phyloP scores from a whole-genome alignment of 2,888 invertebrate species.

The Limenitis camilla region DNA sequence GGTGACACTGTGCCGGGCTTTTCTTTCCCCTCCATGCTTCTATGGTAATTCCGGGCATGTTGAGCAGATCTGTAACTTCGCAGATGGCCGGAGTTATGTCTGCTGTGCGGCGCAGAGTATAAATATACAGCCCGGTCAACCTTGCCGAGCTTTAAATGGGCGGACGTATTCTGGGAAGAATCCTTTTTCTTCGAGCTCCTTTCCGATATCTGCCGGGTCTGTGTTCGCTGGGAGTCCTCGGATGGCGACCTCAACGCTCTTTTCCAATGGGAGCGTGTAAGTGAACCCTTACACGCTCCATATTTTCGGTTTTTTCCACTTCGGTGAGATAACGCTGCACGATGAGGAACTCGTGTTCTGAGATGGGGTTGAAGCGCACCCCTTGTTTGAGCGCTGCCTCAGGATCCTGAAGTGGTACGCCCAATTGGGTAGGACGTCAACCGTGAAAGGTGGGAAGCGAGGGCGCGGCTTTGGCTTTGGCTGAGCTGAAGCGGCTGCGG shows the following conservation, averaged over 20 bases:
- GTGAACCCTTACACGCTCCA: constrained; percentile 24
- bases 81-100: background rate
- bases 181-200: background rate
- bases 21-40: constrained; percentile 10
- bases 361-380: constrained; percentile 18
- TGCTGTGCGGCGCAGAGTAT: no score
- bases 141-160: no score
- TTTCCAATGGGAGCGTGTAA: constrained; percentile 19
- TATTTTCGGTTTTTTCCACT: background rate
- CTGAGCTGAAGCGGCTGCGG: no score
- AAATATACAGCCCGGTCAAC: background rate
- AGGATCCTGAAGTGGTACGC: no score
- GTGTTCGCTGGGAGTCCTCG: background rate
- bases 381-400: no score
- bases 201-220: background rate
- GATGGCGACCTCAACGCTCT: constrained; percentile 13
- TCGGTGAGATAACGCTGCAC: constrained; percentile 21
- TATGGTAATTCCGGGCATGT: no score
- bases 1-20: constrained; percentile 14
- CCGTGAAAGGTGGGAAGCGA: no score
- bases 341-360: constrained; percentile 17
- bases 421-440: no score
- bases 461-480: no score
- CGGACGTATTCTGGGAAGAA: background rate
- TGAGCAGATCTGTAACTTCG: constrained; percentile 19